Percentiles rank a stretch among this genome's conserved stretches.
phyloP scores from a whole-genome alignment of 2,888 invertebrate genomes.

The Nasonovia ribisnigri region DNA sequence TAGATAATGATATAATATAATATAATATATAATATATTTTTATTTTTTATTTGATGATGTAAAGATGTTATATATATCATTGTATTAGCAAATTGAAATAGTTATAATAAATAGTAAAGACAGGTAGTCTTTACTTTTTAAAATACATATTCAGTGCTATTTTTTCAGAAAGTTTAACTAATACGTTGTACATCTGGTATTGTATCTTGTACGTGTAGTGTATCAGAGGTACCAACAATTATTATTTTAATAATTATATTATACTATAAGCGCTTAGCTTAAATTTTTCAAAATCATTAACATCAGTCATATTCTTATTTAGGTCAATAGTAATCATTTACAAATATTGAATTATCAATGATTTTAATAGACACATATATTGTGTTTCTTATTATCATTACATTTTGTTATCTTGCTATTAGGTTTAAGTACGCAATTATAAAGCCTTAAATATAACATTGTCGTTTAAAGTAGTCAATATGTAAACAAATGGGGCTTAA shows the following conservation, averaged over 20 bases:
- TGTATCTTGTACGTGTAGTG: not conserved
- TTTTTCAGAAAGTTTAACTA: not conserved
- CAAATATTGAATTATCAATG: not conserved
- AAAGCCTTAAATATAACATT: not conserved
- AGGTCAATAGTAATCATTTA: not conserved
- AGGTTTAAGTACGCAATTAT: constrained; percentile 19
- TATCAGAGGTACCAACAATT: not conserved
- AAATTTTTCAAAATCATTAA: not conserved
- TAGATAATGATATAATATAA: not conserved
- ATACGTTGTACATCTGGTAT: not conserved
- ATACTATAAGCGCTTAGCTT: not conserved
- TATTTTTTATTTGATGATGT: not conserved
- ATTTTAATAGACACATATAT: not conserved
- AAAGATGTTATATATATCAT: not conserved
- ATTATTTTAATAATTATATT: not conserved
- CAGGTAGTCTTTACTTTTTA: not conserved
- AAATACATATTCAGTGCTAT: not conserved
- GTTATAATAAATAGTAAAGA: not conserved
- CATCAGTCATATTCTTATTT: not conserved
- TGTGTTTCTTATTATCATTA: not conserved
- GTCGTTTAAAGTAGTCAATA: constrained; percentile 14
- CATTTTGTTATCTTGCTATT: not conserved
- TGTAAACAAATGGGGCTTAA: constrained; percentile 10
- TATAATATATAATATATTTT: not conserved
- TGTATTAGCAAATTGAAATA: not conserved